phyloP scores from a whole-genome alignment of 2,113 vertebrate species.

The Heterotilapia buettikoferi region DNA sequence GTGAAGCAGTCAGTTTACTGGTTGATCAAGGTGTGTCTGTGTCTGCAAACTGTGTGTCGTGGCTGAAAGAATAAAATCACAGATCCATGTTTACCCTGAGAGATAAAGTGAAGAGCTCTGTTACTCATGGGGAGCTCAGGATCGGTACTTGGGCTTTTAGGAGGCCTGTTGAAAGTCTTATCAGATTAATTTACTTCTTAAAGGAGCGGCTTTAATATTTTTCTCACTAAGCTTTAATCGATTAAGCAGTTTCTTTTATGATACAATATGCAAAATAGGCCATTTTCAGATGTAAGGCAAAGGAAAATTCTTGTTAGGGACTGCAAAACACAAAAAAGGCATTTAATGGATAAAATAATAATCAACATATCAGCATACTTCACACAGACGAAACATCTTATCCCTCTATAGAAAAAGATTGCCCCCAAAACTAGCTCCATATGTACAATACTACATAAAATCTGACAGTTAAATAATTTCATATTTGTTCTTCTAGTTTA shows the following conservation, averaged over 20 bases:
- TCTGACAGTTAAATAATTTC: background rate
- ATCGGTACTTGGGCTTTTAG: background rate
- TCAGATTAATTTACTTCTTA: background rate
- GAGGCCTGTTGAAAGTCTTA: background rate
- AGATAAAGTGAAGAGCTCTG: background rate
- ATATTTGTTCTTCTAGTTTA: background rate
- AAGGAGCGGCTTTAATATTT: background rate
- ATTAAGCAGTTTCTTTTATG: background rate
- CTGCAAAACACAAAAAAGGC: background rate
- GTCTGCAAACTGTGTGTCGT: fast-evolving
- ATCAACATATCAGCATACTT: background rate
- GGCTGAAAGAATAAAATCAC: background rate
- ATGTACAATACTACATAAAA: background rate
- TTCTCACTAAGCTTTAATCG: background rate
- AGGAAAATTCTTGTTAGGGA: background rate
- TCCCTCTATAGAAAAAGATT: background rate
- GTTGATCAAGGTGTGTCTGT: background rate
- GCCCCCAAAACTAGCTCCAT: background rate
- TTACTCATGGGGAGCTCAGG: background rate
- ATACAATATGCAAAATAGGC: fast-evolving
- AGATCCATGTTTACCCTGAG: background rate
- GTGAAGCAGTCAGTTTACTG: background rate
- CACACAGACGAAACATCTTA: fast-evolving
- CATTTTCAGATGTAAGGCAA: background rate
- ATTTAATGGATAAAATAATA: background rate